Evolutionary conservation across 2,888 invertebrate species (phyloP), one percentile per base, ranked within the genome.

Genomic region (Melipona bicolor): DNA sequence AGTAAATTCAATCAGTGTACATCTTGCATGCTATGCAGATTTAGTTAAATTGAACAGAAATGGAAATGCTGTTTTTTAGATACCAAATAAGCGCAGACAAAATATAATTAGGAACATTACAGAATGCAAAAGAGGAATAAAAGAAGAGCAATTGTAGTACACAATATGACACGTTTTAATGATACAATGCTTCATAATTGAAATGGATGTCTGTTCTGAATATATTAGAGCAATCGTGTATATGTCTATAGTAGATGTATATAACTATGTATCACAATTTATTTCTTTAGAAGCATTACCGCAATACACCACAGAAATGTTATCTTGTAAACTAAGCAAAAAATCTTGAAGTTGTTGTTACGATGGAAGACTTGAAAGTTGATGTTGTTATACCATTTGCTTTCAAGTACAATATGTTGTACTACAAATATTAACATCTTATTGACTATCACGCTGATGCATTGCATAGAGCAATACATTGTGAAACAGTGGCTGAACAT

Each of bases 351-450:
- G 77, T 36, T 61, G 68, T 85, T 76, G 70, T 64, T 76, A 86
- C 85, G 76, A 86, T 87, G 85, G 88, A 89, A 89, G 88, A 88
- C 87, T 89, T 79, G 84, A 81, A 85, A 87, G 83, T 68, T 69
- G 75, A 77, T 70, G 79, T 43, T 32, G 17, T 43, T 49, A 69
- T 76, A 86, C 49, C 75, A 61, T 64, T 80, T 69, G 36, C 77
- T 79, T 85, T 81, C 79, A 87, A 87, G 81, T 77, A 52, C 49
- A 77, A 69, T 65, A 64, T 50, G 49, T 65, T 77, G 52, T 77
- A 79, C 65, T 36, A 73, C 75, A 82, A 69, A 56, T 79, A 83
- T 56, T 85, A 79, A 71, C 43, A 74, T 69, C 50, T 68, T 61
- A 68, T 68, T 50, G 61, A 32, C 68, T 15, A 61, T 76, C 61